These are phyloP conservation scores for Parotia lawesii DNA, from an alignment of 2,113 vertebrate species.

Conservation along the genomic window DNA sequence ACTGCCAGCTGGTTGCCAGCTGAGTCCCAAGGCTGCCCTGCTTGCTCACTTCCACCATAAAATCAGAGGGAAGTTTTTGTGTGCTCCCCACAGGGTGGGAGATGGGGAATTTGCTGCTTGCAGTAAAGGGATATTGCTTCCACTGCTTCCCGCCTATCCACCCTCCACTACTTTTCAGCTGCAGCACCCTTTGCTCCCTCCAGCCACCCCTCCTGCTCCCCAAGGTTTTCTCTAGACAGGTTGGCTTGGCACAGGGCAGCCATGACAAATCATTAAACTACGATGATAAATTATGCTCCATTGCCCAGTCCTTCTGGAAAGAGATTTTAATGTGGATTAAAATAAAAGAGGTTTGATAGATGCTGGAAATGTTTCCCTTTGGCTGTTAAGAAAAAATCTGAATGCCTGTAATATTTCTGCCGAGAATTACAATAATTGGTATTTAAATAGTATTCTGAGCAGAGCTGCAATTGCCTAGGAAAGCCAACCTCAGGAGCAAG, in stretches of 20 bases:
- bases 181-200: neutral
- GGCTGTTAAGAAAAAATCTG: slow-evolving; percentile 35
- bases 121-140: neutral
- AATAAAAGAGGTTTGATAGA: slow-evolving; percentile 56
- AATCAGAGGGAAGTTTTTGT: neutral
- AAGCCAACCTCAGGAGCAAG: slow-evolving; percentile 60
- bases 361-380: slow-evolving; percentile 36
- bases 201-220: neutral
- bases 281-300: slow-evolving; percentile 18
- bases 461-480: slow-evolving; percentile 36
- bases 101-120: neutral
- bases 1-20: neutral
- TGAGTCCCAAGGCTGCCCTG: neutral
- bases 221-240: neutral
- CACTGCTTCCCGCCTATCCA: neutral
- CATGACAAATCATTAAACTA: neutral
- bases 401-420: slow-evolving; percentile 68
- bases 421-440: slow-evolving; percentile 68
- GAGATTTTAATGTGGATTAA: slow-evolving; percentile 47
- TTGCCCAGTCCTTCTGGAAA: slow-evolving; percentile 17
- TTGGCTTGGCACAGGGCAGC: neutral
- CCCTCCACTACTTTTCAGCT: neutral
- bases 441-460: slow-evolving; percentile 65
- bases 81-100: neutral
- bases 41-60: neutral